Conservation (phyloP, 1,140 invertebrate species). For the Pinna nobilis region DNA sequence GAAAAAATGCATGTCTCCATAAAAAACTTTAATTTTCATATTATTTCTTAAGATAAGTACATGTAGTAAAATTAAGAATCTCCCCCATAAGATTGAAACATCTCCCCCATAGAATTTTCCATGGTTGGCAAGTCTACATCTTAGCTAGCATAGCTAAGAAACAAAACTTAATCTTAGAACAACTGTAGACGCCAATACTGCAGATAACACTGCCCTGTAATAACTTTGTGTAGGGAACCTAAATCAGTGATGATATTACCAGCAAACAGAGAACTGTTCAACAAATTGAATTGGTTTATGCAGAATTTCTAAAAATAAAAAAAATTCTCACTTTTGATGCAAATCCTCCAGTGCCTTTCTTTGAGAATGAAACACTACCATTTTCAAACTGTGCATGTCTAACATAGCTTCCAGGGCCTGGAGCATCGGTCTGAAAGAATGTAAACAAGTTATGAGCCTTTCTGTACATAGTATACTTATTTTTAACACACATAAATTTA, state of each 20-base stretch:
- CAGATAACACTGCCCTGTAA: neutral
- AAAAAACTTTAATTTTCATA: too few relatives aligned
- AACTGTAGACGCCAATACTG: too few relatives aligned
- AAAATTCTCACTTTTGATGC: slow-evolving; percentile 66
- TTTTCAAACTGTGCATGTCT: slow-evolving; percentile 58
- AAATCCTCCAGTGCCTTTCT: slow-evolving; percentile 72
- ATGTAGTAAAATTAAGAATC: too few relatives aligned
- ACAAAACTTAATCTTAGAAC: too few relatives aligned
- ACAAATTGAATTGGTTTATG: neutral
- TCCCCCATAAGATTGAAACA: too few relatives aligned
- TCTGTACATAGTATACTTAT: too few relatives aligned
- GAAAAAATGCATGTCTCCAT: too few relatives aligned
- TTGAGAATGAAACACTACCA: slow-evolving; percentile 63
- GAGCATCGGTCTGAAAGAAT: slow-evolving; percentile 65
- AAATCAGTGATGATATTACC: neutral
- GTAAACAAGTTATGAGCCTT: slow-evolving; percentile 3
- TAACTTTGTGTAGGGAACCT: neutral
- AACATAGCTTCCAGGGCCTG: slow-evolving; percentile 69
- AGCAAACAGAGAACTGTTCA: neutral
- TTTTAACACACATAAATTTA: too few relatives aligned
- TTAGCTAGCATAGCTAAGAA: too few relatives aligned
- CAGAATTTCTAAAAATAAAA: neutral
- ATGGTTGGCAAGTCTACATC: too few relatives aligned
- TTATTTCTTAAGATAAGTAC: too few relatives aligned
- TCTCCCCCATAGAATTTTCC: too few relatives aligned